A percentile compares a stretch with the other conserved stretches of the same genome.
phyloP scores from a whole-genome alignment of 1,140 invertebrate species.

The Paraescarpia echinospica region DNA sequence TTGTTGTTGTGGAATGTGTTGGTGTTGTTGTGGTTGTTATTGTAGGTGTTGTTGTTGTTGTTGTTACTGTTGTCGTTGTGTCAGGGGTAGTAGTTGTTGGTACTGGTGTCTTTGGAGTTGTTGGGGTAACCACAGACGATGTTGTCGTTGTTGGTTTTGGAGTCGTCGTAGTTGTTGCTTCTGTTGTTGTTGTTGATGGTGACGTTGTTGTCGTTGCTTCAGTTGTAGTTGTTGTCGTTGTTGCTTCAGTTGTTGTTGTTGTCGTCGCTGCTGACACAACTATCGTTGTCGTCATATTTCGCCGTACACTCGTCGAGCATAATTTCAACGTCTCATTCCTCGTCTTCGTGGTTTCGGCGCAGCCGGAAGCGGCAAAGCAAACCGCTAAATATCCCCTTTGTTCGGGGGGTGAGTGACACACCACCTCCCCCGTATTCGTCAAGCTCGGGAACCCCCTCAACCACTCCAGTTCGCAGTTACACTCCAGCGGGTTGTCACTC shows the following conservation, averaged over 20 bases:
- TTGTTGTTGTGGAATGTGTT: neutral
- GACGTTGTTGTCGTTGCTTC: neutral
- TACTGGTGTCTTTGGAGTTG: neutral
- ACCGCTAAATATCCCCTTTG: neutral
- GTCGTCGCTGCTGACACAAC: neutral
- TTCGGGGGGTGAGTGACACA: neutral
- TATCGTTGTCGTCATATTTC: neutral
- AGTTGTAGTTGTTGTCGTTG: neutral
- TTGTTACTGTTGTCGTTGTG: neutral
- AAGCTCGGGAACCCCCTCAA: constrained; percentile 13
- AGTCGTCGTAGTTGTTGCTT: neutral
- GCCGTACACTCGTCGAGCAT: neutral
- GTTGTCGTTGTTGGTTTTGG: constrained; percentile 7
- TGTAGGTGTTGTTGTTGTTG: neutral
- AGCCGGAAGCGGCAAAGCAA: neutral
- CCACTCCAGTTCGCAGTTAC: constrained; percentile 9
- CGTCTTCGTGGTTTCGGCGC: neutral
- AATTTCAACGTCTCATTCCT: neutral
- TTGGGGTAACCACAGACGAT: neutral
- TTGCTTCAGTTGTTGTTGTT: neutral
- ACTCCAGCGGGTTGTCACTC: neutral
- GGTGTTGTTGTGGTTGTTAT: neutral
- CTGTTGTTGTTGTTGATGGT: neutral
- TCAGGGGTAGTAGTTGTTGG: neutral
- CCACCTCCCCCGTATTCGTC: neutral